Base-by-base conservation (phyloP, 2,888 invertebrate species). In the Macropis europaea region DNA sequence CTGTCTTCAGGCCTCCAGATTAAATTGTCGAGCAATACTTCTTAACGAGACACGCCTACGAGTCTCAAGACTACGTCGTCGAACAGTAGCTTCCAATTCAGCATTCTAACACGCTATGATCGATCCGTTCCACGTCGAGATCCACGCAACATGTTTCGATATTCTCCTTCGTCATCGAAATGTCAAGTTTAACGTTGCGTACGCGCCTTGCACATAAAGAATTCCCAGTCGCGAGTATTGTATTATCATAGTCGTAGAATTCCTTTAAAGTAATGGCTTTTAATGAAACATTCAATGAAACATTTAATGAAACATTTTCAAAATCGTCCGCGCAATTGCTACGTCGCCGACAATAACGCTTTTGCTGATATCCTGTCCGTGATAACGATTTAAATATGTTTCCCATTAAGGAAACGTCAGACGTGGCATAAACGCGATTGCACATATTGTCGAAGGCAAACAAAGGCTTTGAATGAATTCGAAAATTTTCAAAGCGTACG, bases 181-280 rank as follows among this genome's bases (percentile, higher is more conserved):
- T 69, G 36, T 69, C 70, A 69, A 70, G 40, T 59, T 69, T 70
- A 60, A 45, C 47, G 15, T 43, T 3, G n/a, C 2, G 2, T 40
- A 26, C 38, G 7, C n/a, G 17, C 17, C 15, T 47, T 17, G 26
- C 45, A 11, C 30, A 15, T 13, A 48, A 47, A 56, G n/a, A 67
- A n/a, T 36, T 42, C 30, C 13, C 34, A 42, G 3, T 54, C 9
- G 26, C 15, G n/a, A n/a, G n/a, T n/a, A n/a, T 2, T n/a, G 36
- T 32, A 30, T 7, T 3, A 13, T 34, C 9, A 15, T 53, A 61
- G 53, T 15, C 24, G 11, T 30, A n/a, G n/a, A 24, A 36, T 19
- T 22, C n/a, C n/a, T 19, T 38, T 11, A 24, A 43, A 2, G 9
- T 15, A 13, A 30, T 38, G 9, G n/a, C n/a, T n/a, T n/a, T n/a